Evolutionary conservation across 2,797 vertebrate species (phyloP), one percentile per base, ranked within the genome.

Genomic region (Coccyzus lansbergi): DNA sequence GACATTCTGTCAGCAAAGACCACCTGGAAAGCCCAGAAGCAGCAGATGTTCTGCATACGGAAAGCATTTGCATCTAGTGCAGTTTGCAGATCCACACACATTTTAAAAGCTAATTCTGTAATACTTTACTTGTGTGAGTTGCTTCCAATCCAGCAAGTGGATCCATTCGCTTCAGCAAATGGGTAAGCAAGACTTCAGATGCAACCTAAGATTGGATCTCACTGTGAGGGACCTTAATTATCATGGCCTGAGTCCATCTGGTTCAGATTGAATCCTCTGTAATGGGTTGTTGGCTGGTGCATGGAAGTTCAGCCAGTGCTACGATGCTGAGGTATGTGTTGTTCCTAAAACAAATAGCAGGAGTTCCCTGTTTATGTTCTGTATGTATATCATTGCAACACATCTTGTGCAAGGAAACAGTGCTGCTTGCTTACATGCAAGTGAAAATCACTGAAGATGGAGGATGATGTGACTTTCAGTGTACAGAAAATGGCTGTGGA

Each of bases 1-100:
- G 92, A 70, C 31, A n/a, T 74, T 92, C 38, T 60, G 60, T 60
- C 87, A 77, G 71, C 52, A 72, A n/a, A 84, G 87, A 72, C 77
- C 1, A 0, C 65, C 79, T 68, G 92, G 87, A 51, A 64, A 86
- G 81, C 68, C 15, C 91, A 90, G 69, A 80, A 90, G 88, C 95
- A 92, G 83, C 91, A 95, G 95, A 83, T 91, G 88, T 88, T 93
- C 65, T 91, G 69, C 85, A 88, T 84, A 79, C 4, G 2, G 90
- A 63, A 90, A 79, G 8, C 40, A 38, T 92, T 92, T 60, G 21
- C 68, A 48, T 84, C 81, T 28, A 77, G 24, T 0, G 40, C 70
- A 17, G 33, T 72, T 92, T 69, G 52, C 12, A 58, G 59, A 63
- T 76, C 76, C 33, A 7, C 49, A 59, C 10, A 2, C 6, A 64